Percentiles rank a stretch among this genome's conserved stretches.
These are phyloP conservation scores for Microchirus variegatus DNA, from an alignment of 2,797 vertebrate genomes.

Conservation along the genomic window DNA sequence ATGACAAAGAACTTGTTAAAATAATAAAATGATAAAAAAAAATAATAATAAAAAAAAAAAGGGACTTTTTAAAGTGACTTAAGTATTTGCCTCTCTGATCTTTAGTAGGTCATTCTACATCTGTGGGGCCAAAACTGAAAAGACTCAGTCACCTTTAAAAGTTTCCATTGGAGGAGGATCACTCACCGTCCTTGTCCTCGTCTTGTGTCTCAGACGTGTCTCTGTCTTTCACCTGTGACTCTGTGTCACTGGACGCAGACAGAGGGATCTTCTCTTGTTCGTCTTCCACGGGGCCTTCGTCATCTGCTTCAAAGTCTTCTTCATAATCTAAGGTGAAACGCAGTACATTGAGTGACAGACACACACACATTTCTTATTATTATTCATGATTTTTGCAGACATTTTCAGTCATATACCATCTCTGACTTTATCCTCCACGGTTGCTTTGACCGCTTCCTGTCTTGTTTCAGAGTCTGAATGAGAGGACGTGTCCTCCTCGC, in stretches of 20 bases:
- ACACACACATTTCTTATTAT: background rate
- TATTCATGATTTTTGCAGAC: background rate
- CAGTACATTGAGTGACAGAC: background rate
- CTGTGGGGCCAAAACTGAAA: too few relatives aligned
- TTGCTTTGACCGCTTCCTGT: constrained; percentile 23
- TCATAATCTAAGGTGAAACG: constrained; percentile 85
- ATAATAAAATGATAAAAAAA: too few relatives aligned
- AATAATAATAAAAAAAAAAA: too few relatives aligned
- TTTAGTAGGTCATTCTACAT: too few relatives aligned
- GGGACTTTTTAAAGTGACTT: too few relatives aligned
- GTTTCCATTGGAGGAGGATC: background rate
- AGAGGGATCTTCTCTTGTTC: constrained; percentile 63
- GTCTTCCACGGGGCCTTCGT: constrained; percentile 81
- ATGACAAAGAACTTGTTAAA: too few relatives aligned
- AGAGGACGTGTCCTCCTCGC: background rate
- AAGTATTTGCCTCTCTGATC: too few relatives aligned
- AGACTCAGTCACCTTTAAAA: too few relatives aligned
- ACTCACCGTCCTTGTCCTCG: constrained; percentile 76
- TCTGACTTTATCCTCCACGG: constrained; percentile 58
- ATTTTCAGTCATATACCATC: constrained; percentile 65
- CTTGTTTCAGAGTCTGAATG: constrained; percentile 37
- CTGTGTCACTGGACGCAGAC: constrained; percentile 64
- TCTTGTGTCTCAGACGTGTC: constrained; percentile 74
- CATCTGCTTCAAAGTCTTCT: constrained; percentile 93
- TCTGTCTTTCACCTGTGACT: constrained; percentile 55